A percentile compares a stretch with the other conserved stretches of the same genome.
Evolutionary conservation across 2,797 vertebrate species (phyloP).

Genomic region (Periparus ater): DNA sequence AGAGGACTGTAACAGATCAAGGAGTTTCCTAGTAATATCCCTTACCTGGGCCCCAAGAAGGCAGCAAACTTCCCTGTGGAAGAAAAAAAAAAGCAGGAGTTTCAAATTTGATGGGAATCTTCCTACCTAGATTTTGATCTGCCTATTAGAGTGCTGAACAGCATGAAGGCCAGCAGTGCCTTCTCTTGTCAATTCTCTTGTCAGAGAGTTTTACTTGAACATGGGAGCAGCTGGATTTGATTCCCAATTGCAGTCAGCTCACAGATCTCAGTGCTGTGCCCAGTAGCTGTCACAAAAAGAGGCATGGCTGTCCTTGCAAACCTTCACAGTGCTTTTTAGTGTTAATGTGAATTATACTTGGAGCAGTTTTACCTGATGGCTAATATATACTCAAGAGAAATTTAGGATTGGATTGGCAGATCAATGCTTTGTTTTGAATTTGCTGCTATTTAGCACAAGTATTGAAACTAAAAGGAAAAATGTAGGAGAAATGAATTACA

Average conservation of each 20-base stretch:
- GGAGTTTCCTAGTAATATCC: neutral
- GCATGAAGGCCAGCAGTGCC: neutral
- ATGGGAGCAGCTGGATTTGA: neutral
- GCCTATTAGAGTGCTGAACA: neutral
- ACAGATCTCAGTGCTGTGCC: neutral
- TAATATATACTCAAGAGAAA: constrained; percentile 26
- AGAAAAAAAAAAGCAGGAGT: neutral
- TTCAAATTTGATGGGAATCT: neutral
- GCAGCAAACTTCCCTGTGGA: neutral
- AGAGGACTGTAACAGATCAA: neutral
- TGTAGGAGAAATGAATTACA: neutral
- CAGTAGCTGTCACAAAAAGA: constrained; percentile 19
- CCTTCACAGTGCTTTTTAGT: neutral
- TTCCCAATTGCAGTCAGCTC: neutral
- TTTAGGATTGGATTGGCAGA: neutral
- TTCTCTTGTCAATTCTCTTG: too few species aligned
- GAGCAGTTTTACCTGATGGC: neutral
- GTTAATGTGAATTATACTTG: constrained; percentile 13
- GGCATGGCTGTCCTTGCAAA: neutral
- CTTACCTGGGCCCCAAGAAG: neutral
- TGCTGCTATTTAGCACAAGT: neutral
- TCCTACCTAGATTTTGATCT: neutral
- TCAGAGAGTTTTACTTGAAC: neutral
- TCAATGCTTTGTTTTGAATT: neutral
- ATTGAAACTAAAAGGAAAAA: neutral